Percentiles rank a stretch among this genome's conserved stretches.
Conservation (phyloP, 1,140 invertebrate genomes). For the Saxidomus purpurata region DNA sequence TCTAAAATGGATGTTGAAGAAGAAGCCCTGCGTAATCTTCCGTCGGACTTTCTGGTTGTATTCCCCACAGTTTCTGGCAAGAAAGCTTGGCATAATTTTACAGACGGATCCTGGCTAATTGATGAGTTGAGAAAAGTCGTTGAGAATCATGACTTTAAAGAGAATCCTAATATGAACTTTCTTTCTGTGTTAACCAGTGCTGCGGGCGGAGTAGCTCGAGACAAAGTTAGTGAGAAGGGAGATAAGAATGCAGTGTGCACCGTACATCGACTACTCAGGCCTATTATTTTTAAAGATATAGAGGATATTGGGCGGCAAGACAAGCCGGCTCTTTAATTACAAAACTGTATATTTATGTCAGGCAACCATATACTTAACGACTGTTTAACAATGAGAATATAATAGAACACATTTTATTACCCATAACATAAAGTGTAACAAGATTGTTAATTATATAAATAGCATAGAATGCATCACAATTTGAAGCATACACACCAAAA, state of each 20-base stretch:
- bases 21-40: neutral
- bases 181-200: neutral
- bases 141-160: neutral
- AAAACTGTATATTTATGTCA: no score
- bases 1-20: no score
- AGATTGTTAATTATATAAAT: no score
- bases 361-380: no score
- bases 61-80: neutral
- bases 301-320: no score
- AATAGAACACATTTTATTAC: no score
- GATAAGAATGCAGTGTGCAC: neutral
- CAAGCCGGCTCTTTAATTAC: no score
- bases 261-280: neutral
- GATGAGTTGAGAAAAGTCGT: neutral
- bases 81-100: neutral
- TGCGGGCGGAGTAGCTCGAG: neutral
- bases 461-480: no score
- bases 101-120: neutral
- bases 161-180: conserved; percentile 39
- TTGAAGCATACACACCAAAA: no score
- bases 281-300: neutral
- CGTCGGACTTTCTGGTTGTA: neutral
- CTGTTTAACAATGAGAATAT: no score
- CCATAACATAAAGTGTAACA: no score
- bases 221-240: neutral